phyloP scores from a whole-genome alignment of 2,113 vertebrate species.

The Oreotrochilus melanogaster region DNA sequence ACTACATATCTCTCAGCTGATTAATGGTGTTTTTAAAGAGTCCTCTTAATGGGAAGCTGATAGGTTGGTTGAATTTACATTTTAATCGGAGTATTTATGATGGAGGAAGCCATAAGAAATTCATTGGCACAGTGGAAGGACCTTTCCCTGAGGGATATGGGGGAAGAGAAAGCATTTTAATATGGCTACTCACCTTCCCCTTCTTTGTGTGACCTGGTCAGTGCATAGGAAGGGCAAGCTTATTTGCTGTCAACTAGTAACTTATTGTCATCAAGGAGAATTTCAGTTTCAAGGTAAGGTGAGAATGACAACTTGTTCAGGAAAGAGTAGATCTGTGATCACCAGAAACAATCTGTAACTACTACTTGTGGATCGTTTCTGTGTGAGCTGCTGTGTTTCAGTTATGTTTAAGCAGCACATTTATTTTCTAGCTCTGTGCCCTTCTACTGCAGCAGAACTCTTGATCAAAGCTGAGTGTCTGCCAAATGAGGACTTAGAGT shows the following conservation, averaged over 20 bases:
- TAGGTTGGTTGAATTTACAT: slow-evolving; percentile 97
- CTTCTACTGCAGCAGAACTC: not conserved
- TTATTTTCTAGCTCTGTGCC: not conserved
- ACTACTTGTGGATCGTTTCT: not conserved
- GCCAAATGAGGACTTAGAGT: slow-evolving; percentile 45
- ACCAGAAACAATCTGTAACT: not conserved
- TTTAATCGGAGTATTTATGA: slow-evolving; percentile 95
- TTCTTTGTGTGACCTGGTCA: slow-evolving; percentile 38
- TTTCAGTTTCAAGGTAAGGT: not conserved
- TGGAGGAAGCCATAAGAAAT: slow-evolving; percentile 80
- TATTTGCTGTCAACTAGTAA: not conserved
- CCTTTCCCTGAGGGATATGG: slow-evolving; percentile 54
- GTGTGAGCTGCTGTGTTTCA: not conserved
- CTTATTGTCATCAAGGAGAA: not conserved
- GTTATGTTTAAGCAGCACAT: not conserved
- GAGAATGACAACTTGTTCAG: not conserved
- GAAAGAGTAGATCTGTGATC: not conserved
- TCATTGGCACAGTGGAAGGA: slow-evolving; percentile 77
- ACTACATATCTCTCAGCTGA: slow-evolving; percentile 91
- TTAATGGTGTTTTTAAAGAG: slow-evolving; percentile 97
- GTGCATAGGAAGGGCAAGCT: not conserved
- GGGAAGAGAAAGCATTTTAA: slow-evolving; percentile 29
- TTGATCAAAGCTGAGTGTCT: slow-evolving; percentile 41
- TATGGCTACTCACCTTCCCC: slow-evolving; percentile 48
- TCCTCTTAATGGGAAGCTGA: slow-evolving; percentile 94